Evolutionary conservation across 2,113 vertebrate genomes (phyloP).

Genomic region (Caranx ignobilis): DNA sequence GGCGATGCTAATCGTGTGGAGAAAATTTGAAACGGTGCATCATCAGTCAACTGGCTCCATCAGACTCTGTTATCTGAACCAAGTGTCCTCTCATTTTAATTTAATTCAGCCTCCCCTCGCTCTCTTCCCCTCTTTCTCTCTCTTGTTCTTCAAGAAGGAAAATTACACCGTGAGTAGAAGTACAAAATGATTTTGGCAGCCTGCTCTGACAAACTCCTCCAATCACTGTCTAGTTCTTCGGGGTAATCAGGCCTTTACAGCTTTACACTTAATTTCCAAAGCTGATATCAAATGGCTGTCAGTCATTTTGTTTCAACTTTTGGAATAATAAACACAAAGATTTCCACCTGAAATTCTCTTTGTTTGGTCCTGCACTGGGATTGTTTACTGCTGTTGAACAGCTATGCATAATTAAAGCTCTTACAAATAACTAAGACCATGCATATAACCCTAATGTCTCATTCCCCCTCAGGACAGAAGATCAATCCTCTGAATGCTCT

Average conservation of each 20-base stretch:
- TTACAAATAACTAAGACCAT: constrained; percentile 66
- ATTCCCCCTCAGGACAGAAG: constrained; percentile 26
- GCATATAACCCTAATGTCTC: constrained; percentile 28
- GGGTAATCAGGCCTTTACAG: constrained; percentile 46
- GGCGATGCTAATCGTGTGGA: constrained; percentile 72
- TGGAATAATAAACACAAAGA: constrained; percentile 28
- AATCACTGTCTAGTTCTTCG: constrained; percentile 22
- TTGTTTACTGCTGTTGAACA: constrained; percentile 60
- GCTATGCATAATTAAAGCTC: constrained; percentile 70
- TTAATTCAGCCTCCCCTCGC: constrained; percentile 35
- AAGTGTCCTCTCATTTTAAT: constrained; percentile 70
- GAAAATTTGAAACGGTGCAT: constrained; percentile 66
- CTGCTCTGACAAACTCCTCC: constrained; percentile 40
- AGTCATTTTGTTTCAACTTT: constrained; percentile 23
- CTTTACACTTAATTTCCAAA: constrained; percentile 55
- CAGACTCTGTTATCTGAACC: constrained; percentile 66
- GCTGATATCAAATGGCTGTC: constrained; percentile 26
- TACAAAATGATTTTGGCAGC: constrained; percentile 53
- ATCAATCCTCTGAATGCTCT: constrained; percentile 59
- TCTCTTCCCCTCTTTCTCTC: not conserved
- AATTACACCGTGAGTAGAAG: constrained; percentile 39
- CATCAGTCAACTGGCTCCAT: constrained; percentile 73
- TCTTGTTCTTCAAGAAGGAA: constrained; percentile 51
- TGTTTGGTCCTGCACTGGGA: constrained; percentile 30
- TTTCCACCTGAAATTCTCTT: not conserved